Conservation (phyloP, 2,888 invertebrate genomes). For the Ephialtes manifestator region DNA sequence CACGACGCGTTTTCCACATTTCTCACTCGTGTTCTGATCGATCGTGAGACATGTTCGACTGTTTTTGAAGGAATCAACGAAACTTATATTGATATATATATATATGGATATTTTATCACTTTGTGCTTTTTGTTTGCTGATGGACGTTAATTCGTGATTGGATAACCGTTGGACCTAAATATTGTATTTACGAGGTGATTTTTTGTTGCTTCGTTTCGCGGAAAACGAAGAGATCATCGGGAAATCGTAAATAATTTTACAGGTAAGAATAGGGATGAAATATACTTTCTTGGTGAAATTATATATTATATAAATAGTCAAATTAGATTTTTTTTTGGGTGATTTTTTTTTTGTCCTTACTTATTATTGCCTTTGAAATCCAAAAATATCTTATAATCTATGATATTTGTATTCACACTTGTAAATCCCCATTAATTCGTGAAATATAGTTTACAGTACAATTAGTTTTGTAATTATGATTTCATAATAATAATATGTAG, state of each 20-base stretch:
- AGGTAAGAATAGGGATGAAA: not conserved
- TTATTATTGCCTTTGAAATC: no score
- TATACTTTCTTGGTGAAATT: not conserved
- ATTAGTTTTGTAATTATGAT: no score
- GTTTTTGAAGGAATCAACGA: slow-evolving; percentile 46
- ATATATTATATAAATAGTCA: no score
- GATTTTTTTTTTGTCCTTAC: no score
- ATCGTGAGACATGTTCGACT: slow-evolving; percentile 53
- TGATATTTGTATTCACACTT: no score
- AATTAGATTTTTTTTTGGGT: no score
- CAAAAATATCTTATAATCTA: no score
- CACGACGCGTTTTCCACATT: not conserved
- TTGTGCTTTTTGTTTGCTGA: not conserved
- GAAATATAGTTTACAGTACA: no score
- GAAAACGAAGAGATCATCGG: not conserved
- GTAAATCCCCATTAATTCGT: no score
- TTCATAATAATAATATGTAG: no score
- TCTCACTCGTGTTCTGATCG: slow-evolving; percentile 14
- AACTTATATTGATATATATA: no score
- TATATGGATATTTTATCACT: not conserved
- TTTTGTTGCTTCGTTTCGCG: not conserved
- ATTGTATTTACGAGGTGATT: slow-evolving; percentile 8
- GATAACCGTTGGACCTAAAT: not conserved
- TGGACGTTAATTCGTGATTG: not conserved
- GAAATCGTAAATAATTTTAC: not conserved